These are phyloP conservation scores for Chrosomus eos DNA, from an alignment of 2,797 vertebrate species.

Conservation along the genomic window DNA sequence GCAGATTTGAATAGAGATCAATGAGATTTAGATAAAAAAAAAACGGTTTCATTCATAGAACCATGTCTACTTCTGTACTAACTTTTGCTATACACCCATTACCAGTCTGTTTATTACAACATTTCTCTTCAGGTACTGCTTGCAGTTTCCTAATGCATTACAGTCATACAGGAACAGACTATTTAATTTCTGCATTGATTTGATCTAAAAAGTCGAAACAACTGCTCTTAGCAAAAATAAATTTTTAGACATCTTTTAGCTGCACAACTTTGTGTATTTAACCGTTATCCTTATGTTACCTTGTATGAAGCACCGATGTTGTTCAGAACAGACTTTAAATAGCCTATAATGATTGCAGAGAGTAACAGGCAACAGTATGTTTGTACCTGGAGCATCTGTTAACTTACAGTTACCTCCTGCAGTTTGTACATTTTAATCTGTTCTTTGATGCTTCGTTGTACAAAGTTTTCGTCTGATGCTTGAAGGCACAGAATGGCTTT, in stretches of 20 bases:
- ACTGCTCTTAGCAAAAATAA: slow-evolving; percentile 12
- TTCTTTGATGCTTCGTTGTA: not conserved
- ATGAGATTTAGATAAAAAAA: not conserved
- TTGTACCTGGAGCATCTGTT: slow-evolving; percentile 21
- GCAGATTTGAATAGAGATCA: not conserved
- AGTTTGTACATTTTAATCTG: not conserved
- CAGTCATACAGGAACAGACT: slow-evolving; percentile 9
- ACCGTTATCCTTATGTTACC: slow-evolving; percentile 16
- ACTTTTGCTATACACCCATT: not conserved
- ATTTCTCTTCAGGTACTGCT: slow-evolving; percentile 18
- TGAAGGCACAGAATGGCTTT: slow-evolving; percentile 6
- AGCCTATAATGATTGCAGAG: not conserved
- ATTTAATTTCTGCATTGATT: slow-evolving; percentile 21
- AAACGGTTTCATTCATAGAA: slow-evolving; percentile 24
- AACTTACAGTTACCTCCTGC: slow-evolving; percentile 4
- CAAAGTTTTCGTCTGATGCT: not conserved
- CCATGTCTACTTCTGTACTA: not conserved
- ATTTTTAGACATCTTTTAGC: slow-evolving; percentile 4
- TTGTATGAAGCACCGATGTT: not conserved
- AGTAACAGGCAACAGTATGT: not conserved
- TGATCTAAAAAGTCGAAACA: slow-evolving; percentile 20
- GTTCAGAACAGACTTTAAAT: slow-evolving; percentile 19
- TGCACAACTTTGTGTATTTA: slow-evolving; percentile 1
- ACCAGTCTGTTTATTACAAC: slow-evolving; percentile 1
- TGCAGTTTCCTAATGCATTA: slow-evolving; percentile 4